A percentile compares a stretch with the other conserved stretches of the same genome.
phyloP scores from a whole-genome alignment of 2,797 vertebrate species.

The Amblyraja radiata region DNA sequence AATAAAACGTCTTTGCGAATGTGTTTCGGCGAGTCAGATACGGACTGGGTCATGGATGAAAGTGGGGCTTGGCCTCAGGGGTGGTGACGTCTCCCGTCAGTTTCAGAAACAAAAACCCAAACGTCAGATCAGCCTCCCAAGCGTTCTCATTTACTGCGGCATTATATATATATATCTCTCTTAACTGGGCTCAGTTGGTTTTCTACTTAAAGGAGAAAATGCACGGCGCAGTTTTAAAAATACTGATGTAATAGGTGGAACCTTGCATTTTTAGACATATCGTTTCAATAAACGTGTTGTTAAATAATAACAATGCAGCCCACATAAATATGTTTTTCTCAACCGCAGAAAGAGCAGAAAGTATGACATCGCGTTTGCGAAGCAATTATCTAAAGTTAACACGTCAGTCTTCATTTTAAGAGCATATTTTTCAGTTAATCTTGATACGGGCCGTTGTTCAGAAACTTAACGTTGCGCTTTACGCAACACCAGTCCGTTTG shows the following conservation, averaged over 20 bases:
- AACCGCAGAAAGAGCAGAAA: too few relatives aligned
- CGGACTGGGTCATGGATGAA: neutral
- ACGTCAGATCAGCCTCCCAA: conserved; percentile 2
- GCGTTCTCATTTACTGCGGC: conserved; percentile 4
- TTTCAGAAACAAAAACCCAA: neutral
- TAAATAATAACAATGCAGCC: neutral
- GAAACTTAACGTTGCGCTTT: neutral
- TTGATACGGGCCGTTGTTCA: neutral
- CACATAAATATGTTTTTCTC: neutral
- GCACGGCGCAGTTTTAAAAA: neutral
- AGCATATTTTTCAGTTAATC: neutral
- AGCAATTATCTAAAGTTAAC: neutral
- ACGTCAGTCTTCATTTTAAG: neutral
- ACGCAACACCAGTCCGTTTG: neutral
- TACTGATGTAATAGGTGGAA: neutral
- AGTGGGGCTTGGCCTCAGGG: neutral
- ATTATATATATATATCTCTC: neutral
- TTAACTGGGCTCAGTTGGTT: neutral
- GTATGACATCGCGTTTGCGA: neutral
- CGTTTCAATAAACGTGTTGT: neutral
- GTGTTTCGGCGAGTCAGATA: neutral
- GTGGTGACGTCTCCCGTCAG: neutral
- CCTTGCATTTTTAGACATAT: neutral
- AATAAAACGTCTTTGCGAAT: neutral
- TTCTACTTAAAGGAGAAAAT: neutral